Conservation (phyloP, 1,140 invertebrate species). For the Conus ventricosus region DNA sequence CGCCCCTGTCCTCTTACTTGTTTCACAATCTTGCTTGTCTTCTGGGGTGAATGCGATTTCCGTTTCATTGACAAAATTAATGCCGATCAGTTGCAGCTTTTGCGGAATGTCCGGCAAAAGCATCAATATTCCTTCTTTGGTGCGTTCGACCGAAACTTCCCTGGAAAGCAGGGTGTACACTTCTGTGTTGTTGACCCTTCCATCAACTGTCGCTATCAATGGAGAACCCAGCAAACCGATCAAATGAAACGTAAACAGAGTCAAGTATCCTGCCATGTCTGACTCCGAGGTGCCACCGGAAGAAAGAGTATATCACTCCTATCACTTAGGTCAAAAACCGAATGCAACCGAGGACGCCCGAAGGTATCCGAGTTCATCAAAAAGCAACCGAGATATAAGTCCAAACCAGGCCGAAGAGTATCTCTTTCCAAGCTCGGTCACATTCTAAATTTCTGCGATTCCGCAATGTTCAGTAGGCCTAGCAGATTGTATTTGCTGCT, state of each 20-base stretch:
- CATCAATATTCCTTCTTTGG: constrained; percentile 43
- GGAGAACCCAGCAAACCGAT: neutral
- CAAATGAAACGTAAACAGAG: constrained; percentile 1
- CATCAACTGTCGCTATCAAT: neutral
- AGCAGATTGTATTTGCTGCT: too few species aligned
- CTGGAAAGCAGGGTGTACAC: constrained; percentile 49
- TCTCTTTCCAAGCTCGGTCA: too few species aligned
- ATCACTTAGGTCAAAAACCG: neutral
- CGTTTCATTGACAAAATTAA: constrained; percentile 50
- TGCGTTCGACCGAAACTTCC: constrained; percentile 37
- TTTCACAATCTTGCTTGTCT: neutral
- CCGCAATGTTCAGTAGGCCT: too few species aligned
- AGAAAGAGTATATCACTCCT: neutral
- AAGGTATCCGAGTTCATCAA: too few species aligned
- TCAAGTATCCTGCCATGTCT: constrained; percentile 31
- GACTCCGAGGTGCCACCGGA: neutral
- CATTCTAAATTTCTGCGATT: too few species aligned
- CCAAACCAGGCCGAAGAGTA: too few species aligned
- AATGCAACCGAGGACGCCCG: too few species aligned
- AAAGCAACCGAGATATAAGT: too few species aligned
- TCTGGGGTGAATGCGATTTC: constrained; percentile 58
- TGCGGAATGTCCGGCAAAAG: constrained; percentile 41
- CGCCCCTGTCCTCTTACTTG: neutral
- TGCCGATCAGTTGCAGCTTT: constrained; percentile 59
- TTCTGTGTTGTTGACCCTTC: constrained; percentile 27